A percentile compares a stretch with the other conserved stretches of the same genome.
Evolutionary conservation across 2,888 invertebrate species (phyloP).

Genomic region (Ophion ellenae): DNA sequence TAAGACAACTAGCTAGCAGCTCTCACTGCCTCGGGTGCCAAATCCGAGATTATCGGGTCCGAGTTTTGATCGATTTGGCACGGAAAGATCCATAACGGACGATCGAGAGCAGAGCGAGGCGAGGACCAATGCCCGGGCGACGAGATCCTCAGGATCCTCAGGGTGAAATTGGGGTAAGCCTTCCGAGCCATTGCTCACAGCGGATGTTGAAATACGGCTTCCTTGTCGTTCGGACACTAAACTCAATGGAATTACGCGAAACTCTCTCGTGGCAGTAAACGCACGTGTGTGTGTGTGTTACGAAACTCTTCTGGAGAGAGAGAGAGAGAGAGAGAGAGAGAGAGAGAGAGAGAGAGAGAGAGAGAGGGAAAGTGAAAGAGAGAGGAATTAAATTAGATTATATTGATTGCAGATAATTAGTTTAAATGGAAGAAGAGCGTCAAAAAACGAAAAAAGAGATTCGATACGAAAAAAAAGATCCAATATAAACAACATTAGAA

Average conservation of each 20-base stretch:
- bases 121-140: neutral
- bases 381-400: no score
- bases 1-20: neutral
- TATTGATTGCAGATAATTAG: no score
- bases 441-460: no score
- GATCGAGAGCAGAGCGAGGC: neutral
- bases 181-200: slow-evolving; percentile 66
- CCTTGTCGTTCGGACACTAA: slow-evolving; percentile 65
- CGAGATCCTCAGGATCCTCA: slow-evolving; percentile 20
- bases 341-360: no score
- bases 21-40: neutral
- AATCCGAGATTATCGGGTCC: neutral
- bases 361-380: no score
- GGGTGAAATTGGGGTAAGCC: slow-evolving; percentile 63
- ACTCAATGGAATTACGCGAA: slow-evolving; percentile 63
- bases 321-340: neutral
- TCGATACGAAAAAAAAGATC: no score
- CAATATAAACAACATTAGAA: no score
- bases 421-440: no score
- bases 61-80: neutral
- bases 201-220: slow-evolving; percentile 69
- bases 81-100: neutral
- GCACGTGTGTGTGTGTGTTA: slow-evolving; percentile 40
- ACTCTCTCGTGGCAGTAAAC: slow-evolving; percentile 64
- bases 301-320: neutral